These are phyloP conservation scores for Pagetopsis macropterus DNA, from an alignment of 2,797 vertebrate genomes.

Conservation along the genomic window DNA sequence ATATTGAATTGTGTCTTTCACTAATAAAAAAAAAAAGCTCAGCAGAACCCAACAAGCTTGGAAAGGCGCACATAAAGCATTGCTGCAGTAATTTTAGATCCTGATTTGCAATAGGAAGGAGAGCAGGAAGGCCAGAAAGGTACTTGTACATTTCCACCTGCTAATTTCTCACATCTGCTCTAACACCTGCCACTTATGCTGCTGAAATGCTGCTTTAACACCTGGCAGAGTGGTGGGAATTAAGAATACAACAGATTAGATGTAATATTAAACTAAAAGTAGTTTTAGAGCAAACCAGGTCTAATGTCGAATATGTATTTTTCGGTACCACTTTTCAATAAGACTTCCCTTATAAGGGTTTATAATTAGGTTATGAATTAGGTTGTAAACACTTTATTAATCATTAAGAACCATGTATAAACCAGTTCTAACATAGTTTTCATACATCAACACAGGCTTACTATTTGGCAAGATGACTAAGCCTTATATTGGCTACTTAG, in stretches of 20 bases:
- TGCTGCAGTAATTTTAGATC: background rate
- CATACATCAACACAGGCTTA: no score
- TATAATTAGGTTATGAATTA: no score
- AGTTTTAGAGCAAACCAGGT: no score
- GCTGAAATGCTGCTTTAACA: conserved; percentile 8
- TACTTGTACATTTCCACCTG: conserved; percentile 18
- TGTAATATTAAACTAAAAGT: no score
- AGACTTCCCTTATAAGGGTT: no score
- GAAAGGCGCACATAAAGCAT: background rate
- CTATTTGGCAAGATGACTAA: no score
- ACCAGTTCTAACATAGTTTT: no score
- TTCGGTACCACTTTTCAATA: no score
- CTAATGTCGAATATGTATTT: no score
- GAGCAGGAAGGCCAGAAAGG: conserved; percentile 14
- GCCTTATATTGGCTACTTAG: no score
- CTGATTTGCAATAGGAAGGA: conserved; percentile 9
- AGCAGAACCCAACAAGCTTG: background rate
- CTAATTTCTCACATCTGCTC: conserved; percentile 44
- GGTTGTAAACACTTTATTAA: no score
- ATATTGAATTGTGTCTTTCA: background rate
- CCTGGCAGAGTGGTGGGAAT: conserved; percentile 1
- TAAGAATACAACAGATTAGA: background rate
- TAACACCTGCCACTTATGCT: conserved; percentile 33
- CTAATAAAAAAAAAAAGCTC: background rate
- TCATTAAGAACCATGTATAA: no score